Evolutionary conservation across 2,888 invertebrate species (phyloP), one percentile per base, ranked within the genome.

Genomic region (Drosophila infuscata): DNA sequence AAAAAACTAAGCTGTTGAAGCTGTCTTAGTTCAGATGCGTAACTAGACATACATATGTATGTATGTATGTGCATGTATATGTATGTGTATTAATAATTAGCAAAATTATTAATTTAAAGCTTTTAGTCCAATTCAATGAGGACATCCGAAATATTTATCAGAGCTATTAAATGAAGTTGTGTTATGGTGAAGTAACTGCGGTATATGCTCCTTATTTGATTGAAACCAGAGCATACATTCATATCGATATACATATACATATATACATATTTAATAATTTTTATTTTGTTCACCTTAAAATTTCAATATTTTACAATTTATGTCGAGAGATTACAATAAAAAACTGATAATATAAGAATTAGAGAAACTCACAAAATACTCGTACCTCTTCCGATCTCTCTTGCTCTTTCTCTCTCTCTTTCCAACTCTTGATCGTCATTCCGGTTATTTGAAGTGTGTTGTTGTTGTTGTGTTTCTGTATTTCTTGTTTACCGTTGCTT

Each of bases 331-430:
- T 67, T 78, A 64, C 43, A 63, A 49, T 65, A 46, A n/a, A 48
- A 58, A 62, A 52, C 38, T 29, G 38, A n/a, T 38, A 62, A 74
- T 54, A 54, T 36, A 30, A 38, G 46, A 64, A 61, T 41, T 38
- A 54, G 48, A 60, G 66, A 70, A 75, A 66, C 52, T 69, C 65
- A 79, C 53, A 70, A 70, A 70, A 79, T 79, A 79, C 54, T 79
- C 64, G 75, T 79, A 79, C 77, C 70, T 68, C 75, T 79, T 79
- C 48, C 61, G 35, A 41, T 36, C 38, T 67, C 11, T 63, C 29
- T 38, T n/a, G 7, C 29, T 7, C 25, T 36, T 36, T 38, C 72
- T 35, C 43, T 7, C 20, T 20, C 20, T 25, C 20, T 30, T 49
- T 49, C 46, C 46, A 46, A 46, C 3, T 17, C 29, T 49, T 29